A percentile compares a stretch with the other conserved stretches of the same genome.
Conservation (phyloP, 2,797 vertebrate genomes). For the Epinephelus malabaricus region DNA sequence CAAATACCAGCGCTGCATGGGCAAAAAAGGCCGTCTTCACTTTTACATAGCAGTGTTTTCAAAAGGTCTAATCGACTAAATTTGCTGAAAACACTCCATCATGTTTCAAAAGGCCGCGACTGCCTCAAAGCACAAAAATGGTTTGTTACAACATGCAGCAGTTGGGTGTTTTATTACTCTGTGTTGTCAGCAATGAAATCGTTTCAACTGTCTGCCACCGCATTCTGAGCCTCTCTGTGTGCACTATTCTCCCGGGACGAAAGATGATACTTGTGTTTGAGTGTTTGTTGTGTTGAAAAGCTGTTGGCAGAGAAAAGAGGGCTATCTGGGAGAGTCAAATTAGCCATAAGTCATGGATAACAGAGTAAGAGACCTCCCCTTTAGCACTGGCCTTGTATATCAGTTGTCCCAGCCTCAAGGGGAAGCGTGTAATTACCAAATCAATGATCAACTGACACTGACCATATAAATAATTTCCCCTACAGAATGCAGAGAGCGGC, state of each 20-base stretch:
- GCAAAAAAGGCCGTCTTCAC: conserved; percentile 23
- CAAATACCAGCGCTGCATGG: conserved; percentile 24
- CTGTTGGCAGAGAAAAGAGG: conserved; percentile 72
- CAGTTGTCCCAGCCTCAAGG: conserved; percentile 73
- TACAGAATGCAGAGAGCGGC: conserved; percentile 47
- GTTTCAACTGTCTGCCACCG: conserved; percentile 76
- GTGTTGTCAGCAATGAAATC: conserved; percentile 79
- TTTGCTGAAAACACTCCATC: conserved; percentile 55
- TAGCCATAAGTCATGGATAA: conserved; percentile 79
- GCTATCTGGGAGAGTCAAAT: conserved; percentile 72
- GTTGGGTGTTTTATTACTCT: conserved; percentile 76
- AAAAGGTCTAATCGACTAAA: conserved; percentile 52
- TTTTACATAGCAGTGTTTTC: conserved; percentile 42
- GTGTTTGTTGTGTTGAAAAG: conserved; percentile 83
- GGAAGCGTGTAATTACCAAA: conserved; percentile 82
- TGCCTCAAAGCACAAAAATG: conserved; percentile 63
- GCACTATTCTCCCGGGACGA: conserved; percentile 72
- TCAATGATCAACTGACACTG: conserved; percentile 84
- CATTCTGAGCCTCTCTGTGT: conserved; percentile 70
- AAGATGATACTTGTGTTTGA: conserved; percentile 81
- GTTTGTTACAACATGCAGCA: conserved; percentile 73
- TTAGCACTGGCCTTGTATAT: conserved; percentile 76
- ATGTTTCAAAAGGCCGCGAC: conserved; percentile 57
- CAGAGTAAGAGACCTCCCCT: conserved; percentile 70
- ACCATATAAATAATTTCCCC: conserved; percentile 80